A percentile compares a stretch with the other conserved stretches of the same genome.
Evolutionary conservation across 2,888 invertebrate species (phyloP).

Genomic region (Lepidocyrtinus sp.): DNA sequence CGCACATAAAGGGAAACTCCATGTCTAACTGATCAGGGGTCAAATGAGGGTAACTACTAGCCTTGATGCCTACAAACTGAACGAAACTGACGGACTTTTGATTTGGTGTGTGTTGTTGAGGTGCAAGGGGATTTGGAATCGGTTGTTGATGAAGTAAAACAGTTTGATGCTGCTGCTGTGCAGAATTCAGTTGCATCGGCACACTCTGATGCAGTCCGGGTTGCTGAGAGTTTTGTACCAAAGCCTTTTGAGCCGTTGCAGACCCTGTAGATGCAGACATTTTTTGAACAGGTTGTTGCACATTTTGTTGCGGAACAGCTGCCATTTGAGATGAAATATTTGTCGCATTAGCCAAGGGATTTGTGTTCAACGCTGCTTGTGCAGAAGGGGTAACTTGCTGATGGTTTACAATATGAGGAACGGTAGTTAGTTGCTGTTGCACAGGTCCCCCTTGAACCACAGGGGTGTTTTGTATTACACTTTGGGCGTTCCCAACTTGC

Average conservation of each 20-base stretch:
- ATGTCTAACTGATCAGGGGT: slow-evolving; percentile 61
- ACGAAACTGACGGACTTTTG: not conserved
- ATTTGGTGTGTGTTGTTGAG: not conserved
- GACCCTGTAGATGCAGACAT: not conserved
- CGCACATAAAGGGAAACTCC: slow-evolving; percentile 79
- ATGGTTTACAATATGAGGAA: slow-evolving; percentile 67
- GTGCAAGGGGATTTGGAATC: slow-evolving; percentile 21
- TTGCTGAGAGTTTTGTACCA: not conserved
- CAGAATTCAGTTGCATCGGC: slow-evolving; percentile 48
- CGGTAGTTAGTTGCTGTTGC: slow-evolving; percentile 60
- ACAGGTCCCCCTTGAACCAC: no score
- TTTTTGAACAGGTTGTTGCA: not conserved
- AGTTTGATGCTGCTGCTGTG: slow-evolving; percentile 36
- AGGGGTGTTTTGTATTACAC: slow-evolving; percentile 68
- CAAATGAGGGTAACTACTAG: slow-evolving; percentile 45
- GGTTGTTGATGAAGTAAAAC: slow-evolving; percentile 7
- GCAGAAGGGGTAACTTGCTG: slow-evolving; percentile 50
- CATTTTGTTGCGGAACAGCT: not conserved
- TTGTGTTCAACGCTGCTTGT: not conserved
- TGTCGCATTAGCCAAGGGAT: not conserved
- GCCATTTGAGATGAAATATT: not conserved
- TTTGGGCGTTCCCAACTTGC: slow-evolving; percentile 18
- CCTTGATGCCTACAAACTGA: slow-evolving; percentile 48
- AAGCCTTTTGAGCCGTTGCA: not conserved
- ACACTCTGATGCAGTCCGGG: slow-evolving; percentile 28